Base-by-base conservation (phyloP, 2,797 vertebrate genomes). In the Cyclura pinguis region DNA sequence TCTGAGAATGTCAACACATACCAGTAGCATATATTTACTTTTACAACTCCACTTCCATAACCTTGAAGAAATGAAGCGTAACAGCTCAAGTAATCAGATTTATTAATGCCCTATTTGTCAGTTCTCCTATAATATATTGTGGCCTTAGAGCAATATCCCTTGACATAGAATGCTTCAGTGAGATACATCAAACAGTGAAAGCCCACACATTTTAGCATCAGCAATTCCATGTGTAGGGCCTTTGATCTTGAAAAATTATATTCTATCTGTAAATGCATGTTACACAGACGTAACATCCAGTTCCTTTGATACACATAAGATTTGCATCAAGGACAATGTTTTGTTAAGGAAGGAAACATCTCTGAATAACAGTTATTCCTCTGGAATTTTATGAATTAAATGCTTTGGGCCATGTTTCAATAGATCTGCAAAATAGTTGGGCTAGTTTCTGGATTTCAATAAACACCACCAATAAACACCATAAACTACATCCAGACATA, bases 51-150 rank as follows among this genome's bases (percentile, higher is more conserved):
- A 55, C 50, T 59, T 59, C 38, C 27, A 29, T 72, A 88, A 88
- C 80, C 67, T 59, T 83, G 55, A 83, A 74, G 16, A 83, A 82
- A 62, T 83, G 35, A 6, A 59, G 29, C 57, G 35, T 74, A 88
- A 47, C n/a, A 74, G 57, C 7, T 88, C 67, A 88, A 16, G 24
- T 82, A 57, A 88, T 73, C 67, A 82, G 67, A 88, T 73, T n/a
- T 59, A 74, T 32, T 82, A 73, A 74, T 16, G 12, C 16, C 50
- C 62, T 72, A 32, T 82, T 88, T 82, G 64, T 27, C 67, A 29
- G 12, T 8, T 82, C 16, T 82, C 10, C 32, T 32, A 73, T 47
- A 59, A 35, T 57, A 13, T n/a, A 74, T 29, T 50, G 27, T 80
- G 76, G 29, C 35, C 18, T 73, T 83, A 59, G 47, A 47, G 27